phyloP scores from a whole-genome alignment of 2,113 vertebrate genomes.

The Antechinus flavipes region DNA sequence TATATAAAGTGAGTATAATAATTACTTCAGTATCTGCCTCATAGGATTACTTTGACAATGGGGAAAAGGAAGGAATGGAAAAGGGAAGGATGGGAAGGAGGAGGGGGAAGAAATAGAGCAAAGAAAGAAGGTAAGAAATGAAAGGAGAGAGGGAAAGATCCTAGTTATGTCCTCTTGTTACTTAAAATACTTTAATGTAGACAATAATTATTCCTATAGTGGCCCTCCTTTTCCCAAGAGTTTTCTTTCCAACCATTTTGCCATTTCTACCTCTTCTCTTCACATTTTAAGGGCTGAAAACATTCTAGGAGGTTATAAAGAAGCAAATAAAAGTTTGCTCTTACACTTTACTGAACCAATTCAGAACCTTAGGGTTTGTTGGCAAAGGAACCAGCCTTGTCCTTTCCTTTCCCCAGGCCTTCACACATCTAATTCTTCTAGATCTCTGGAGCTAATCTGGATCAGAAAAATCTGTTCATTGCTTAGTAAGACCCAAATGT shows the following conservation, averaged over 20 bases:
- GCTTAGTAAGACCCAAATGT: neutral
- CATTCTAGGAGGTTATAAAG: neutral
- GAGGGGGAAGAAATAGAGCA: neutral
- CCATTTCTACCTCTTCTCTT: neutral
- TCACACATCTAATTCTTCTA: neutral
- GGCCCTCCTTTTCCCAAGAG: neutral
- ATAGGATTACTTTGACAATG: neutral
- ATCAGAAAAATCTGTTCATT: neutral
- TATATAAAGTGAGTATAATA: neutral
- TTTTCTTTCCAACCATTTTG: neutral
- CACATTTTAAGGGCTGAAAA: neutral
- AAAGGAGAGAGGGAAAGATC: neutral
- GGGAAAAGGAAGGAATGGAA: neutral
- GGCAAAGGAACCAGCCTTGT: neutral
- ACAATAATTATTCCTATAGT: neutral
- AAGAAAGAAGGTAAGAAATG: neutral
- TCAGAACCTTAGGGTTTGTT: neutral
- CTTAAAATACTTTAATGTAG: neutral
- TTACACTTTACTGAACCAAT: neutral
- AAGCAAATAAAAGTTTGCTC: neutral
- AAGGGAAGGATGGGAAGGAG: neutral
- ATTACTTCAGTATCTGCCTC: neutral
- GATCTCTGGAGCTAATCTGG: neutral
- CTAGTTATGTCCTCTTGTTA: neutral
- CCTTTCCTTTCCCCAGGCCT: neutral